Evolutionary conservation across 1,140 invertebrate species (phyloP).

Genomic region (Parasteatoda tepidariorum): DNA sequence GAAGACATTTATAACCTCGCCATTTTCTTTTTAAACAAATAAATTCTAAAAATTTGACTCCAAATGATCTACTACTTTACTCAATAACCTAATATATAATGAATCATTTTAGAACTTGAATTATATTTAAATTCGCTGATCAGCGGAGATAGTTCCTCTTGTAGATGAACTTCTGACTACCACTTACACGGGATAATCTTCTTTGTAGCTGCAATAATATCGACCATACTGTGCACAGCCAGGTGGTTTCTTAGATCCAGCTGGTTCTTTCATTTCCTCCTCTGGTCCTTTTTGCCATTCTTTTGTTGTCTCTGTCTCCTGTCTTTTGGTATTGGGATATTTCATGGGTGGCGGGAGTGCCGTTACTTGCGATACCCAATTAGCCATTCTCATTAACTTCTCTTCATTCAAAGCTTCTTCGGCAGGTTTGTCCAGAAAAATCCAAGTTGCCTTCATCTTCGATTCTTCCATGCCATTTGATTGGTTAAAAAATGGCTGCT

Average conservation of each 20-base stretch:
- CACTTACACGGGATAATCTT: conserved; percentile 64
- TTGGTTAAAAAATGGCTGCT: conserved; percentile 13
- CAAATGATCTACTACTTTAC: no score
- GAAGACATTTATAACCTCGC: no score
- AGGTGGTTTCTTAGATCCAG: conserved; percentile 62
- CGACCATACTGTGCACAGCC: conserved; percentile 62
- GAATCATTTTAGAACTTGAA: no score
- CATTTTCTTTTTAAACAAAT: no score
- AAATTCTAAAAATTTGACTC: no score
- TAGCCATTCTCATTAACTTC: conserved; percentile 41
- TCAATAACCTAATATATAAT: no score
- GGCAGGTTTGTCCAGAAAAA: conserved; percentile 41
- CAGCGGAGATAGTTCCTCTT: no score
- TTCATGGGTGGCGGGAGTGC: conserved; percentile 18
- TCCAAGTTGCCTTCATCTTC: conserved; percentile 44
- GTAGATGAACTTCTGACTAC: no score
- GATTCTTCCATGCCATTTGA: conserved; percentile 34
- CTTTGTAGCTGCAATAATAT: conserved; percentile 63
- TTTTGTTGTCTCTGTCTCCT: conserved; percentile 17
- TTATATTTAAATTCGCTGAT: no score
- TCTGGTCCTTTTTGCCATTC: conserved; percentile 21
- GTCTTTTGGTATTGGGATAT: conserved; percentile 26
- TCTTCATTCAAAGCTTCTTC: conserved; percentile 55
- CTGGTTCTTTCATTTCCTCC: conserved; percentile 54
- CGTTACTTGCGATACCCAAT: conserved; percentile 49